phyloP scores from a whole-genome alignment of 2,113 vertebrate species.

The Paramisgurnus dabryanus region DNA sequence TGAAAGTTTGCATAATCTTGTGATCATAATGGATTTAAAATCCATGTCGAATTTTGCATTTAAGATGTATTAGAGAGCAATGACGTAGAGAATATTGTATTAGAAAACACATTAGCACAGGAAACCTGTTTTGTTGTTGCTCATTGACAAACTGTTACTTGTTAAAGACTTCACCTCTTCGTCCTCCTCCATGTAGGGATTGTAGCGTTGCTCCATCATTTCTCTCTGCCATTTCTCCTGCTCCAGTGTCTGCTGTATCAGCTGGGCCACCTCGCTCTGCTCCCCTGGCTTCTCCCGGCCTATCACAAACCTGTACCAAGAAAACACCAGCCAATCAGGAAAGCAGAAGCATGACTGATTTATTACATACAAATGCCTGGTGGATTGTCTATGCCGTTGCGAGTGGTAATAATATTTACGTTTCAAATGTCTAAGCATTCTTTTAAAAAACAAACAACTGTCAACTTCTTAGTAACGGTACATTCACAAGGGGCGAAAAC shows the following conservation, averaged over 20 bases:
- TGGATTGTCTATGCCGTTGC: not conserved
- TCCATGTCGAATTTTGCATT: no score
- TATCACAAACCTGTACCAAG: slow-evolving; percentile 85
- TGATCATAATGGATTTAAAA: no score
- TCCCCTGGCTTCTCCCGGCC: slow-evolving; percentile 95
- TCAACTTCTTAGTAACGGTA: no score
- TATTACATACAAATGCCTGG: not conserved
- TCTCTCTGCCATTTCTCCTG: slow-evolving; percentile 96
- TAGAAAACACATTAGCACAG: no score
- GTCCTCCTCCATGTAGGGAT: slow-evolving; percentile 77
- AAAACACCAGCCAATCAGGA: slow-evolving; percentile 27
- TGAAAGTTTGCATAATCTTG: no score
- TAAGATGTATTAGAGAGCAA: no score
- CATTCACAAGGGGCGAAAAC: no score
- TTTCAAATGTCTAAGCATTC: no score
- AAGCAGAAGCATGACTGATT: not conserved
- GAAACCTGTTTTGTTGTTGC: no score
- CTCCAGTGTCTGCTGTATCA: slow-evolving; percentile 97
- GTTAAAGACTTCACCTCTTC: slow-evolving; percentile 60
- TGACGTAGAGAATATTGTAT: no score
- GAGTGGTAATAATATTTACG: no score
- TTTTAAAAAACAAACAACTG: no score
- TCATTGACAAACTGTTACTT: not conserved
- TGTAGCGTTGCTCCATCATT: slow-evolving; percentile 96
- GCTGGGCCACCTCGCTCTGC: slow-evolving; percentile 96